Base-by-base conservation (phyloP, 2,797 vertebrate species). In the Decapterus maruadsi region DNA sequence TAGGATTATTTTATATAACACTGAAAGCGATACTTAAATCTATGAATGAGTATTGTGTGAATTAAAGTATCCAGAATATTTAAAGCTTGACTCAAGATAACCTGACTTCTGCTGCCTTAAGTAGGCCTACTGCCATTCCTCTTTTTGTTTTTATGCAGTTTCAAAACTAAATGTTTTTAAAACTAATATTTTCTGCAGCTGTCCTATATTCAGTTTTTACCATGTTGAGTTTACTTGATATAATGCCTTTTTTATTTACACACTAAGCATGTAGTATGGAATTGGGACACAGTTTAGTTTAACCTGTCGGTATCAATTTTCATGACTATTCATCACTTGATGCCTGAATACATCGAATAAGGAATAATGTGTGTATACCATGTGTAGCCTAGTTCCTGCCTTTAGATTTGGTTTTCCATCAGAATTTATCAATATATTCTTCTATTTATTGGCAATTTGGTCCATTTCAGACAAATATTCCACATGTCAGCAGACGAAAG, bases 401-500 rank as follows among this genome's bases (percentile, higher is more conserved):
- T 40, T 34, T 6, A 43, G 55, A 40, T 36, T 36, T 36, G 34
- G 2, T 56, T 53, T 64, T 29, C 12, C 56, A 19, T 38, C 26
- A 19, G 16, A 46, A 60, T 69, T 22, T 11, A 64, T 11, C 29
- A 31, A 12, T 19, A 17, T n/a, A n/a, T 62, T 42, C 14, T 1
- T 34, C 13, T 50, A n/a, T 38, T 68, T 31, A n/a, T 38, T 53
- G 8, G 42, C 64, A n/a, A 50, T 60, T 66, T 76, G 29, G 59
- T 77, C 40, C 58, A 78, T 83, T 57, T 72, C 13, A 4, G 48
- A 60, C 10, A 12, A n/a, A n/a, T 50, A 4, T 46, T 76, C 13
- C 16, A 55, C 31, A 57, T 22, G 40, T 69, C 54, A 77, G 73
- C 68, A 40, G 50, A 77, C 22, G 9, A 59, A 58, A 75, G 57